Conservation (phyloP, 2,888 invertebrate species). For the Dexiosoma caninum region DNA sequence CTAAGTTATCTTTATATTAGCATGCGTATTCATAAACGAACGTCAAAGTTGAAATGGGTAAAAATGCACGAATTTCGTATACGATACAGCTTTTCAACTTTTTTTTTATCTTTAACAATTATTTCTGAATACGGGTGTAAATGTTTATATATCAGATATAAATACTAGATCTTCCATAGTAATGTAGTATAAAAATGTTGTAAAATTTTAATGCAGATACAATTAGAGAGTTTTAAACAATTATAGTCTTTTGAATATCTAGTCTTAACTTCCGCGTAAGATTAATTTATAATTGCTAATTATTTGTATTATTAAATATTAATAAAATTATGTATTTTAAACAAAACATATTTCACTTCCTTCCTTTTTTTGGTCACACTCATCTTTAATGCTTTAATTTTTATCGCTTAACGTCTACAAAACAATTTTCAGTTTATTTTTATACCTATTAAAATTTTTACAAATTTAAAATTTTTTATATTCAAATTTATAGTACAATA, state of each 20-base stretch:
- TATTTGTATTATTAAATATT: slow-evolving; percentile 42
- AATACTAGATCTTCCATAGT: slow-evolving; percentile 58
- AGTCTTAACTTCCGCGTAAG: slow-evolving; percentile 61
- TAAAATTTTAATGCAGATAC: slow-evolving; percentile 5
- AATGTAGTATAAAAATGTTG: slow-evolving; percentile 36
- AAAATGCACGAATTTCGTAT: too few species aligned
- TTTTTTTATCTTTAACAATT: too few species aligned
- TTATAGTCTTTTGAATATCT: slow-evolving; percentile 58
- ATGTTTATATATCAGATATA: slow-evolving; percentile 23
- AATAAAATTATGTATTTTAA: slow-evolving; percentile 39
- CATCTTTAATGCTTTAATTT: slow-evolving; percentile 36
- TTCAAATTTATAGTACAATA: not conserved
- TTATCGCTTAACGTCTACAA: slow-evolving; percentile 31
- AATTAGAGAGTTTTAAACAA: slow-evolving; percentile 29
- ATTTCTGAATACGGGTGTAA: not conserved
- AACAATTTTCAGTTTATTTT: slow-evolving; percentile 6
- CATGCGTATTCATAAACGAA: too few species aligned
- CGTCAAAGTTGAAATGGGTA: too few species aligned
- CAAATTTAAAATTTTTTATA: slow-evolving; percentile 15
- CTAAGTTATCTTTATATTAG: not conserved
- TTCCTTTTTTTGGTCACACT: slow-evolving; percentile 27
- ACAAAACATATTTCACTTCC: slow-evolving; percentile 40
- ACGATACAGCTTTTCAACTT: too few species aligned
- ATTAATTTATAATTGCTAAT: slow-evolving; percentile 37
- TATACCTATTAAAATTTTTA: not conserved